phyloP scores from a whole-genome alignment of 2,888 invertebrate genomes.

The Sinodicranocentrus sp. region DNA sequence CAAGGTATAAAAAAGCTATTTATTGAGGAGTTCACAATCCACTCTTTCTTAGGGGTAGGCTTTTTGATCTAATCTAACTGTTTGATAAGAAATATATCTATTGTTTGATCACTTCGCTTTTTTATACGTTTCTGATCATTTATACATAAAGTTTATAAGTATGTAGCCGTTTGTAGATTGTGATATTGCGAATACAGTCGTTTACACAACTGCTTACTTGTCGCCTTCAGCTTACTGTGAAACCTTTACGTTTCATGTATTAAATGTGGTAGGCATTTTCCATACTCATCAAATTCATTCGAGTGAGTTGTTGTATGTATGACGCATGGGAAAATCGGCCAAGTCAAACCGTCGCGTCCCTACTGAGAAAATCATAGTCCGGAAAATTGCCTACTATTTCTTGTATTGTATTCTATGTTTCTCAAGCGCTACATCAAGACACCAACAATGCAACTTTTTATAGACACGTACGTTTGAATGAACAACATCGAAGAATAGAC shows the following conservation, averaged over 20 bases:
- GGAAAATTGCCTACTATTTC: conserved; percentile 45
- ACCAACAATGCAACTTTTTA: background rate
- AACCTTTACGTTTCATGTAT: no score
- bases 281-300: no score
- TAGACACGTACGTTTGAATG: conserved; percentile 28
- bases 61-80: conserved; percentile 4
- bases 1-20: conserved; percentile 8
- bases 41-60: no score
- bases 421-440: no score
- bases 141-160: no score
- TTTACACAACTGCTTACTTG: conserved; percentile 1
- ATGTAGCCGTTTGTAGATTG: no score
- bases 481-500: conserved; percentile 17
- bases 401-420: no score
- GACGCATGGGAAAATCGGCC: background rate
- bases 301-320: background rate
- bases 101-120: conserved; percentile 17
- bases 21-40: no score
- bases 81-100: background rate
- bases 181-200: background rate
- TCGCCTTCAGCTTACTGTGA: no score
- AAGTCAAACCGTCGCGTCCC: no score
- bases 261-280: no score
- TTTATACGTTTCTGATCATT: background rate
- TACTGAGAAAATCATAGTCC: conserved; percentile 21